phyloP scores from a whole-genome alignment of 2,113 vertebrate genomes.

The Struthidea cinerea region DNA sequence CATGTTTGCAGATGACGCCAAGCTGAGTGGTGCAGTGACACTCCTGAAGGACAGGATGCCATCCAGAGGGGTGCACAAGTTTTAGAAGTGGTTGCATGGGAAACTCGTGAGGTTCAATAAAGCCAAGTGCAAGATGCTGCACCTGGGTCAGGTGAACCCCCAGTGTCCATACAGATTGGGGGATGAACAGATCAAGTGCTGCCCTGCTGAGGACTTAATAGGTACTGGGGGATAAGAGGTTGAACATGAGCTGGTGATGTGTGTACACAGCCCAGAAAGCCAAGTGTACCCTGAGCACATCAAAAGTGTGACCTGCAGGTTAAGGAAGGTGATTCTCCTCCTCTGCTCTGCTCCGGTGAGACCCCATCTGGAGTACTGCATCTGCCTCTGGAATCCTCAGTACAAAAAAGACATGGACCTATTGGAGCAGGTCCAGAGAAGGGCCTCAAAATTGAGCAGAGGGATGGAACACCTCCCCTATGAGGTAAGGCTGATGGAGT shows the following conservation, averaged over 20 bases:
- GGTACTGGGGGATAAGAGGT: background rate
- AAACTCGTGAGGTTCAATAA: background rate
- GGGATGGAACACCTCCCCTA: background rate
- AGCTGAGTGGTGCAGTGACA: background rate
- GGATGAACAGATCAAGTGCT: background rate
- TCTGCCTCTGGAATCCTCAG: background rate
- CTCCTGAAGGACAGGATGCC: background rate
- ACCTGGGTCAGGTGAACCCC: rapidly evolving
- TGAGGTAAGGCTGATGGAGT: background rate
- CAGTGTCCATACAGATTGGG: too few relatives aligned
- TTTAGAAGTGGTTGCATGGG: background rate
- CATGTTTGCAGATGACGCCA: background rate
- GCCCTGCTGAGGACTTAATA: background rate
- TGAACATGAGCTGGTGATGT: background rate
- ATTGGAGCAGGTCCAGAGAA: background rate
- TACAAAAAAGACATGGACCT: rapidly evolving
- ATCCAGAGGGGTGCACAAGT: background rate
- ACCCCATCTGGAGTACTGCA: background rate
- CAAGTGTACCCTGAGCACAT: background rate
- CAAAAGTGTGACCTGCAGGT: background rate
- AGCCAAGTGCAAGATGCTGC: background rate
- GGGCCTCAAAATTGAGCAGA: background rate
- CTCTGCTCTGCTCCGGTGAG: background rate
- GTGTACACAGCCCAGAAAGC: background rate
- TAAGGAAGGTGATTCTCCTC: background rate